Percentiles rank a stretch among this genome's conserved stretches.
Evolutionary conservation across 1,140 invertebrate genomes (phyloP).

Genomic region (Vanessa tameamea): DNA sequence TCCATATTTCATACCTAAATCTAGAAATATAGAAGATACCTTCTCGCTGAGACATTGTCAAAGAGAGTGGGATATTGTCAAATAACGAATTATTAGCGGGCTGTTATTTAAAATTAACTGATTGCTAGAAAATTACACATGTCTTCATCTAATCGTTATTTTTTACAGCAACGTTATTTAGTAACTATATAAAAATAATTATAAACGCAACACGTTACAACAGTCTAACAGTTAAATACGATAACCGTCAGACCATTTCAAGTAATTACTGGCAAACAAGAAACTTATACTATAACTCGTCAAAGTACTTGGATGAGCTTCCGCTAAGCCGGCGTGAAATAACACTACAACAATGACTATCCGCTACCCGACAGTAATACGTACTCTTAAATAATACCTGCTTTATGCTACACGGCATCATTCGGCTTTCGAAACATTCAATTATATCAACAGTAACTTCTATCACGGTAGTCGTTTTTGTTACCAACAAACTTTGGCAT

Average conservation of each 20-base stretch:
- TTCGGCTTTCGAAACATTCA: conserved; percentile 22
- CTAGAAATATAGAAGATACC: no score
- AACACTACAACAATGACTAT: conserved; percentile 58
- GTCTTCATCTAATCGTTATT: neutral
- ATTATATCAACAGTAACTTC: conserved; percentile 10
- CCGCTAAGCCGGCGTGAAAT: conserved; percentile 67
- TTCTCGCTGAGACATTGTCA: no score
- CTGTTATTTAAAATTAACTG: no score
- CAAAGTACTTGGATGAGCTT: conserved; percentile 14
- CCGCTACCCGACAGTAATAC: conserved; percentile 42
- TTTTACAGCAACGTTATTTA: neutral
- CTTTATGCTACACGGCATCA: conserved; percentile 12
- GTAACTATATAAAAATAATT: neutral
- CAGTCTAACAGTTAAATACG: neutral
- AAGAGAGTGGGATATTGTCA: no score
- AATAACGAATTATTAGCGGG: neutral
- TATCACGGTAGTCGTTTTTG: neutral
- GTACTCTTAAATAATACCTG: conserved; percentile 59
- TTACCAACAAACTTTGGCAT: neutral
- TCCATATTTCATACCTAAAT: no score
- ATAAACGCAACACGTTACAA: neutral
- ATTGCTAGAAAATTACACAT: no score
- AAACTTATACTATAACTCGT: conserved; percentile 26
- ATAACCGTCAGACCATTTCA: conserved; percentile 14
- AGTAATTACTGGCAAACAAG: conserved; percentile 33